A percentile compares a stretch with the other conserved stretches of the same genome.
These are phyloP conservation scores for Chloroclystis v-ata DNA, from an alignment of 2,888 invertebrate species.

Conservation along the genomic window DNA sequence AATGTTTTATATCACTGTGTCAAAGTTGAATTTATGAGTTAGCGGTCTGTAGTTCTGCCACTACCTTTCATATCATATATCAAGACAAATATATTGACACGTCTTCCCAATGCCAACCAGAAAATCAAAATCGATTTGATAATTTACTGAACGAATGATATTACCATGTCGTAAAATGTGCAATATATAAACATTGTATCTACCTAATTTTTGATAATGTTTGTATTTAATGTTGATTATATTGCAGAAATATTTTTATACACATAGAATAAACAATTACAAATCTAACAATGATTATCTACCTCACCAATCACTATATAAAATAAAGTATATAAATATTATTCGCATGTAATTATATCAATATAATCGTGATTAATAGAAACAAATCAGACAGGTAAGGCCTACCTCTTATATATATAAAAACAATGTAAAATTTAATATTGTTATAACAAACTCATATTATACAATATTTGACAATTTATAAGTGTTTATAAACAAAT, in stretches of 20 bases:
- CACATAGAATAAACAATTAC: slow-evolving; percentile 56
- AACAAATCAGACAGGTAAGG: slow-evolving; percentile 46
- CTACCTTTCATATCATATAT: background rate
- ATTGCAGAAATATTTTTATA: slow-evolving; percentile 78
- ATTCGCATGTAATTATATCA: too few relatives aligned
- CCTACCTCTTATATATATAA: slow-evolving; percentile 45
- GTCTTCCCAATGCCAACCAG: slow-evolving; percentile 26
- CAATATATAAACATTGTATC: slow-evolving; percentile 69
- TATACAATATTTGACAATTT: slow-evolving; percentile 26
- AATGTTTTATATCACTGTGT: slow-evolving; percentile 34
- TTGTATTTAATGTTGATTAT: slow-evolving; percentile 76
- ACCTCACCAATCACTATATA: slow-evolving; percentile 64
- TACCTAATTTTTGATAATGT: slow-evolving; percentile 72
- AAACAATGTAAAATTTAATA: slow-evolving; percentile 23
- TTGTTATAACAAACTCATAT: slow-evolving; percentile 20
- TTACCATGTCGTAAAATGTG: slow-evolving; percentile 47
- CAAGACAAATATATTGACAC: slow-evolving; percentile 19
- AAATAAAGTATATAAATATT: slow-evolving; percentile 1
- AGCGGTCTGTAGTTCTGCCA: background rate
- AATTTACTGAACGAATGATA: slow-evolving; percentile 39
- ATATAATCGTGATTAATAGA: slow-evolving; percentile 24
- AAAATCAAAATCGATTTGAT: slow-evolving; percentile 42
- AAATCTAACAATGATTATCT: slow-evolving; percentile 58
- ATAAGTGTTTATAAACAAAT: slow-evolving; percentile 17
- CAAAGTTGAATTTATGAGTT: background rate